These are phyloP conservation scores for Diplosoma virens DNA, from an alignment of 23 tunicate genomes.

Conservation along the genomic window DNA sequence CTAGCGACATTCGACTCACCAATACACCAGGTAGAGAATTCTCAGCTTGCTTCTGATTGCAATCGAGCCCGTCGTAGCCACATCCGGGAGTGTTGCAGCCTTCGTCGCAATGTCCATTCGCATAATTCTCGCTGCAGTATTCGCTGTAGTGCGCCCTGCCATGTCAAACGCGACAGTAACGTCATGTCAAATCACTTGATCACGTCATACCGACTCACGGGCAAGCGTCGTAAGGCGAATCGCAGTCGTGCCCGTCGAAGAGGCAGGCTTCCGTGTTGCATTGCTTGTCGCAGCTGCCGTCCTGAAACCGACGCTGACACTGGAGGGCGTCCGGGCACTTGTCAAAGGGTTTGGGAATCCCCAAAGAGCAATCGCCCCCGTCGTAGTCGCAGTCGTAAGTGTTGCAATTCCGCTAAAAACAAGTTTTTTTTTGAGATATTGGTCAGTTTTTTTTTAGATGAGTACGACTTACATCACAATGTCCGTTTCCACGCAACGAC, in stretches of 20 bases:
- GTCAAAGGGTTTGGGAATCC: conserved; percentile 62
- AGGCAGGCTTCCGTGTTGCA: conserved; percentile 84
- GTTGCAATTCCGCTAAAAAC: conserved; percentile 56
- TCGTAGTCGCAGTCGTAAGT: conserved; percentile 80
- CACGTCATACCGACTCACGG: conserved; percentile 40
- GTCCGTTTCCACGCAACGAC: conserved; percentile 15
- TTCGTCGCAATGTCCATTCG: conserved; percentile 76
- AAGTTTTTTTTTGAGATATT: too few relatives aligned
- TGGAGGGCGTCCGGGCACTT: conserved; percentile 55
- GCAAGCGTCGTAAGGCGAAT: conserved; percentile 52
- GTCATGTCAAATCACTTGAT: background rate
- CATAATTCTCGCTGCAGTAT: conserved; percentile 73
- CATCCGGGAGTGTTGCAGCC: conserved; percentile 79
- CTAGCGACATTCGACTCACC: too few relatives aligned
- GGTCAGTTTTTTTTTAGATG: too few relatives aligned
- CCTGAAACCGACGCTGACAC: conserved; percentile 55
- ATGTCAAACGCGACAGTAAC: background rate
- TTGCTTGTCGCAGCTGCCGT: conserved; percentile 85
- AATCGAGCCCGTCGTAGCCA: conserved; percentile 93
- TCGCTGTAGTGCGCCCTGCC: conserved; percentile 45
- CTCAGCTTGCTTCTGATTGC: conserved; percentile 13
- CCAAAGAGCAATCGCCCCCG: conserved; percentile 85
- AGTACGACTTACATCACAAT: conserved; percentile 63
- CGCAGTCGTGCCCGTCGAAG: conserved; percentile 92
- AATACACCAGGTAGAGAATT: background rate